phyloP scores from a whole-genome alignment of 2,113 vertebrate genomes.

The Corydoras sp. region DNA sequence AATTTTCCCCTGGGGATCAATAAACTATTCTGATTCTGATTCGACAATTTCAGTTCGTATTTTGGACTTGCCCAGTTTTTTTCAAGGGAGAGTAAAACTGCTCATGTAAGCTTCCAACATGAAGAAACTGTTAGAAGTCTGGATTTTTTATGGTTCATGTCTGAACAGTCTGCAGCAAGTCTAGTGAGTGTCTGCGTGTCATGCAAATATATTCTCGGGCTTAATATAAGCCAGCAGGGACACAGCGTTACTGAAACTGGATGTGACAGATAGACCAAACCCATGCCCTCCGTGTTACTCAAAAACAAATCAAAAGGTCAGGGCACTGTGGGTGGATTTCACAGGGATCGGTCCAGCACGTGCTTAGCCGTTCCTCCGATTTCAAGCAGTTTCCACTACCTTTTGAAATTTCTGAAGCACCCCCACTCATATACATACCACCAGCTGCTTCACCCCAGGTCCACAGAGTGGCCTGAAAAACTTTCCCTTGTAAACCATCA shows the following conservation, averaged over 20 bases:
- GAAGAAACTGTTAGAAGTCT: too few species aligned
- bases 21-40: too few species aligned
- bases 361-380: too few species aligned
- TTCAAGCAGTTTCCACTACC: too few species aligned
- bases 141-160: conserved; percentile 25
- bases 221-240: conserved; percentile 35
- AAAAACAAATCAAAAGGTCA: conserved; percentile 33
- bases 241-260: conserved; percentile 28
- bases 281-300: conserved; percentile 21
- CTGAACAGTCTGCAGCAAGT: conserved; percentile 44
- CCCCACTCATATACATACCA: conserved; percentile 37
- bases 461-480: conserved; percentile 49
- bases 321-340: conserved; percentile 11
- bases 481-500: conserved; percentile 56
- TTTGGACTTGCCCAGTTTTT: neutral
- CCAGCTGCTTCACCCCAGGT: conserved; percentile 19
- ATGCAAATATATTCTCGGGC: conserved; percentile 56
- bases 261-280: conserved; percentile 31
- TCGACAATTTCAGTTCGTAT: neutral
- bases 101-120: too few species aligned
- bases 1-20: too few species aligned
- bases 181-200: conserved; percentile 50
- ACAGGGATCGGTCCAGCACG: neutral
- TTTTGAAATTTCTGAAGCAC: too few species aligned
- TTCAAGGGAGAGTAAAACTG: neutral